phyloP scores from a whole-genome alignment of 1,140 invertebrate genomes.

The Drosophila prosaltans region DNA sequence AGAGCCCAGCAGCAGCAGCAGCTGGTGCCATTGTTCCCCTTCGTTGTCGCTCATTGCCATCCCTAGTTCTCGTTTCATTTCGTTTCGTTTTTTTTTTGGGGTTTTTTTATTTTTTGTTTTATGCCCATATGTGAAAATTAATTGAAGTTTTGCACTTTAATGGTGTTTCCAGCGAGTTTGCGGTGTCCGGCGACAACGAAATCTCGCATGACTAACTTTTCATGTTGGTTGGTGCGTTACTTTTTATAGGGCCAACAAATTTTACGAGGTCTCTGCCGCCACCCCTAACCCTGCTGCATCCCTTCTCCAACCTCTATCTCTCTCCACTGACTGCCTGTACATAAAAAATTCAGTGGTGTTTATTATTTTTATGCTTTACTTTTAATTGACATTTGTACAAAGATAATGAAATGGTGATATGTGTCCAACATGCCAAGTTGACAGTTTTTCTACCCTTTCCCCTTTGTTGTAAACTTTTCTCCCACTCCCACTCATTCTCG shows the following conservation, averaged over 20 bases:
- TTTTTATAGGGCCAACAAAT: constrained; percentile 44
- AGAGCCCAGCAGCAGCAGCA: constrained; percentile 16
- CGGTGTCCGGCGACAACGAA: constrained; percentile 42
- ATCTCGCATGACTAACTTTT: constrained; percentile 76
- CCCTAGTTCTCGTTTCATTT: not conserved
- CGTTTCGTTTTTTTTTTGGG: not conserved
- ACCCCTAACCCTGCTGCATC: not conserved
- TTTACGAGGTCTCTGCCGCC: constrained; percentile 42
- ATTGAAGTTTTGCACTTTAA: constrained; percentile 75
- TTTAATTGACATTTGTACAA: constrained; percentile 71
- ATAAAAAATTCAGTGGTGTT: constrained; percentile 38
- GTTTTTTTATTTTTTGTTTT: constrained; percentile 14
- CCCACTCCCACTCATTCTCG: not conserved
- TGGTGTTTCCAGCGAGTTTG: constrained; percentile 49
- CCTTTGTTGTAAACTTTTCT: too few species aligned
- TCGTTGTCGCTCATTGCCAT: not conserved
- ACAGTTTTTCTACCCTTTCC: constrained; percentile 35
- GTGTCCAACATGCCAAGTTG: constrained; percentile 61
- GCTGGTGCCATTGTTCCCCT: constrained; percentile 26
- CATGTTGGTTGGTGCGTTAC: constrained; percentile 45
- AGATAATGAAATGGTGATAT: constrained; percentile 73
- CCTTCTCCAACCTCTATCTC: not conserved
- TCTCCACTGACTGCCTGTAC: constrained; percentile 4
- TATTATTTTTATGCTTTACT: constrained; percentile 61
- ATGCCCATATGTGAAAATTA: constrained; percentile 66